Base-by-base conservation (phyloP, 1,140 invertebrate species). In the Penaeus vannamei region DNA sequence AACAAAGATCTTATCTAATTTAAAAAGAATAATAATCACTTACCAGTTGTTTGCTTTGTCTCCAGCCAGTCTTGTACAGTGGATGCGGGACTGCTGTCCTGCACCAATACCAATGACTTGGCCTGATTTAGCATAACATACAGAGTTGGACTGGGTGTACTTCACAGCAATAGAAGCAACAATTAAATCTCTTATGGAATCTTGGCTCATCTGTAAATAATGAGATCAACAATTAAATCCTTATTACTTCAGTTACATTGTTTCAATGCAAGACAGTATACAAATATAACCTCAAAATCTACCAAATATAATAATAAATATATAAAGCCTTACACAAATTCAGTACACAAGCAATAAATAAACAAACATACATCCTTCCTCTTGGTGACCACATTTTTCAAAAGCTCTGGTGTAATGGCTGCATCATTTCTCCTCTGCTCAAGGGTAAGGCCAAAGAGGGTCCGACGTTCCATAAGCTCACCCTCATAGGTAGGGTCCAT, bases 21-120 rank as follows among this genome's bases (percentile, higher is more conserved):
- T n/a, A 23, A 64, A 46, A 90, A 79, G 92, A 17, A 61, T 20
- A 81, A 8, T 46, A 87, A 84, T 8, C 42, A 92, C 92, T 92
- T 91, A 95, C 98, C 98, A 99, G 93, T 98, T 98, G 92, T 98
- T 97, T n/a, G 98, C 97, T 94, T 99, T 99, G 92, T 98, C 97
- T 26, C 98, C 98, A 87, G 98, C 98, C 89, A 99, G 94, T 91
- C 98, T 95, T 0, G 98, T 99, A 93, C 98, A 99, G 93, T 99
- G 98, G 92, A 99, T 99, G 90, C 98, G 95, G 0, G 97, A 98
- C 93, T 99, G 98, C 92, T 99, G 98, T 0, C 98, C 98, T 46
- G 98, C 98, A 72, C 98, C 98, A 90, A 99, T 99, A 64, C 98
- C 98, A 92, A 99, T 96, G 0, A 99, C 97, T 94, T 99, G 97